These are phyloP conservation scores for Dyspetes luteomarginatus DNA, from an alignment of 2,888 invertebrate species.

Conservation along the genomic window DNA sequence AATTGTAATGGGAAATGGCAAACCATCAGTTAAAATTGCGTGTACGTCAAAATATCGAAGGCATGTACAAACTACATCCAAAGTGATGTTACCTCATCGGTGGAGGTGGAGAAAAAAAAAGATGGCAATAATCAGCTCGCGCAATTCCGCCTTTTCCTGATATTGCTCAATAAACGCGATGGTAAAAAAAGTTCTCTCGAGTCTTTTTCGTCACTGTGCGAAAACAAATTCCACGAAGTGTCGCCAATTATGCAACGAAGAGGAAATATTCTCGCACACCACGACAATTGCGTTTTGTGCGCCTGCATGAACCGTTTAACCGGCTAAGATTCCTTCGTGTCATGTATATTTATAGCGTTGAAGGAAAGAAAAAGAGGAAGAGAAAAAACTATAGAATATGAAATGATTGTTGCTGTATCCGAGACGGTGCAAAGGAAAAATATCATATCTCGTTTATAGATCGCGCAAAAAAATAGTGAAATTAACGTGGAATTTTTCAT, in stretches of 20 bases:
- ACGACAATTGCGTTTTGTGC: slow-evolving; percentile 26
- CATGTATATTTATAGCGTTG: slow-evolving; percentile 21
- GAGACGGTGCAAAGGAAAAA: too few species aligned
- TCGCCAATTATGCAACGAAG: slow-evolving; percentile 26
- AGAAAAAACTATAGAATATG: slow-evolving; percentile 9
- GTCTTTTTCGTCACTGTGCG: slow-evolving; percentile 11
- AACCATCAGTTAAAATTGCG: too few species aligned
- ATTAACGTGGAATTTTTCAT: too few species aligned
- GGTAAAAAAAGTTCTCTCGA: not conserved
- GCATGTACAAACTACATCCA: too few species aligned
- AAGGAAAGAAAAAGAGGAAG: not conserved
- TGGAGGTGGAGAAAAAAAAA: not conserved
- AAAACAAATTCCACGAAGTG: slow-evolving; percentile 12
- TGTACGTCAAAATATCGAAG: too few species aligned
- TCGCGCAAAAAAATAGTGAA: too few species aligned
- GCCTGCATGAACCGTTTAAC: slow-evolving; percentile 1
- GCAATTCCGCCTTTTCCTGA: not conserved
- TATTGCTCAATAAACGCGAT: not conserved
- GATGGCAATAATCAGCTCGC: not conserved
- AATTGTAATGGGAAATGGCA: too few species aligned
- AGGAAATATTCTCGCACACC: slow-evolving; percentile 12
- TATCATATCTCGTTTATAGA: too few species aligned
- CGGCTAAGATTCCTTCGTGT: slow-evolving; percentile 18
- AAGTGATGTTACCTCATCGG: not conserved
- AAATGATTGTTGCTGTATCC: not conserved